Percentiles rank a stretch among this genome's conserved stretches.
These are phyloP conservation scores for Sarcophaga caerulescens DNA, from an alignment of 2,888 invertebrate species.

Conservation along the genomic window DNA sequence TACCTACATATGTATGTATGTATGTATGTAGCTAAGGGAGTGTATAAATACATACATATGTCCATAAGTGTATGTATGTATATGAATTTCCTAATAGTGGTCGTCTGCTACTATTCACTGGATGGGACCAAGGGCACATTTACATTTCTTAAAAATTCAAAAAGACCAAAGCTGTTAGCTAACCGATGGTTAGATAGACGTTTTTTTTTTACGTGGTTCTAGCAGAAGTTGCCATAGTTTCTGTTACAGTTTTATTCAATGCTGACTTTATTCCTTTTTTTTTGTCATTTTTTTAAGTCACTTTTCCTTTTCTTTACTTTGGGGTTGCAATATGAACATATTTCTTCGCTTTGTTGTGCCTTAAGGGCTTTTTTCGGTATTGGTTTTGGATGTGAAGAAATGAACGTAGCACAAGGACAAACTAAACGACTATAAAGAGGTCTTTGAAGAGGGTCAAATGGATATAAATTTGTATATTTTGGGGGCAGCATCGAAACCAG, in stretches of 20 bases:
- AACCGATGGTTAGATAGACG: conserved; percentile 41
- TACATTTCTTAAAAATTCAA: conserved; percentile 46
- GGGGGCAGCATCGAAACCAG: conserved; percentile 60
- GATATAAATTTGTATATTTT: conserved; percentile 80
- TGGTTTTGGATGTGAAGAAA: conserved; percentile 63
- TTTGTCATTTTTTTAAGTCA: conserved; percentile 40
- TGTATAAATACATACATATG: no score
- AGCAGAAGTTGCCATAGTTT: conserved; percentile 60
- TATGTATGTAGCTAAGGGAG: no score
- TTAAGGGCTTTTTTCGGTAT: conserved; percentile 63
- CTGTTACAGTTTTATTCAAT: conserved; percentile 48
- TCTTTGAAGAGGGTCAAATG: conserved; percentile 82
- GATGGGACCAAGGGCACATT: conserved; percentile 30
- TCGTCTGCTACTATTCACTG: conserved; percentile 11
- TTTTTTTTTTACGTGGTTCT: conserved; percentile 24
- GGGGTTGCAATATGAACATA: conserved; percentile 69
- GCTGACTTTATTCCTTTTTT: conserved; percentile 23
- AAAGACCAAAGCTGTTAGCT: conserved; percentile 49
- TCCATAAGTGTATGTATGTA: background rate
- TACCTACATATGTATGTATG: background rate
- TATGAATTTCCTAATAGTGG: conserved; percentile 8
- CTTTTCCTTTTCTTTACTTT: conserved; percentile 57
- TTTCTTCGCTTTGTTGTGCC: conserved; percentile 68
- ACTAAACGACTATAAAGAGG: conserved; percentile 80
- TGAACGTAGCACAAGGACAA: conserved; percentile 70